These are phyloP conservation scores for Strix occidentalis DNA, from an alignment of 2,797 vertebrate species.

Conservation along the genomic window DNA sequence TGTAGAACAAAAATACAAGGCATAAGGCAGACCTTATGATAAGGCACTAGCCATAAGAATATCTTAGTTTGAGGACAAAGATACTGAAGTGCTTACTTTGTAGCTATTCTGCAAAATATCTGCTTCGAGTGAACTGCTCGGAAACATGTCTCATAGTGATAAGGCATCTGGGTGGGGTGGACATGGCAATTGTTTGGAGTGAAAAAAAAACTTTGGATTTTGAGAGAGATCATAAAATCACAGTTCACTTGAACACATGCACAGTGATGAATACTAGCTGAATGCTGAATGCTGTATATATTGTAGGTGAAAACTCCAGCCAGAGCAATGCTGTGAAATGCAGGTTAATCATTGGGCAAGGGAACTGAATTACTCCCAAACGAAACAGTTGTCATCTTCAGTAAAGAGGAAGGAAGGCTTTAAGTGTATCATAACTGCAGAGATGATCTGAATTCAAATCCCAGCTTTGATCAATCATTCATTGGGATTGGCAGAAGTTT, in stretches of 20 bases:
- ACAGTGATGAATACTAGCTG: not conserved
- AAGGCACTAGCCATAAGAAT: not conserved
- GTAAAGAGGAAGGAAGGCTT: not conserved
- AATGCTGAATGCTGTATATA: fast-evolving
- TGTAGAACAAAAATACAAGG: not conserved
- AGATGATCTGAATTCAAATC: not conserved
- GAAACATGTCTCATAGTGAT: not conserved
- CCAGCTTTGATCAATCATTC: not conserved
- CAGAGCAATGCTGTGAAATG: not conserved
- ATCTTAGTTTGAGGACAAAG: not conserved
- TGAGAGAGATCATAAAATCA: not conserved
- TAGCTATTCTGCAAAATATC: not conserved
- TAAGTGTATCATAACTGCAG: not conserved
- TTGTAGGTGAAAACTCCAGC: not conserved
- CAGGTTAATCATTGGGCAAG: not conserved
- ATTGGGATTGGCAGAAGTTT: not conserved
- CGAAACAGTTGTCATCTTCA: not conserved
- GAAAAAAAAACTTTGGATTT: not conserved
- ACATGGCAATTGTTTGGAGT: not conserved
- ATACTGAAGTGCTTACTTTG: not conserved
- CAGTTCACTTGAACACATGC: not conserved
- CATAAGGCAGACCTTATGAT: not conserved
- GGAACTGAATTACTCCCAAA: not conserved
- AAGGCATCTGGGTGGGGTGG: not conserved
- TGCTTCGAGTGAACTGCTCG: not conserved